Conservation (phyloP, 2,113 vertebrate genomes). For the Choloepus hoffmanni region DNA sequence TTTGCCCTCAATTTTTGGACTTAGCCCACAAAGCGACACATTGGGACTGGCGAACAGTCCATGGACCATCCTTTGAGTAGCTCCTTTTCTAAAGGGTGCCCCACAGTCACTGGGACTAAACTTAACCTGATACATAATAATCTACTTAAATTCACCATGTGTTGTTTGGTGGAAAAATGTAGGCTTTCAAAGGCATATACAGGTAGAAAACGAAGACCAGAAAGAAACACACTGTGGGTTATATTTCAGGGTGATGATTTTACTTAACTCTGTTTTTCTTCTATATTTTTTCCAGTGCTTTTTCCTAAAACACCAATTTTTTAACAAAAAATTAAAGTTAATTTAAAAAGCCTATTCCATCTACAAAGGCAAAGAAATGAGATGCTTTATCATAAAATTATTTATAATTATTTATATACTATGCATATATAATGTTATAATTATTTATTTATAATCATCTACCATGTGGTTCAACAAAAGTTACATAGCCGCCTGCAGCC, state of each 20-base stretch:
- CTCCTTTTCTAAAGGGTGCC: neutral
- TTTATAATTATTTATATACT: neutral
- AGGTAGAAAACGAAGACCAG: neutral
- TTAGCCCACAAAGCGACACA: fast-evolving
- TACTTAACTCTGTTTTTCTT: neutral
- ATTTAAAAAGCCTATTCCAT: slow-evolving; percentile 16
- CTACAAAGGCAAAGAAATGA: neutral
- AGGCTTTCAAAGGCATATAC: neutral
- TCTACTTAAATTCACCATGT: neutral
- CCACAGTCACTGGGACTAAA: neutral
- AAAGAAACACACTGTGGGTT: neutral
- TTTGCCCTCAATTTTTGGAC: neutral
- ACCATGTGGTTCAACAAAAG: neutral
- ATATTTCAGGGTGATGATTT: neutral
- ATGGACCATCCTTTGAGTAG: neutral
- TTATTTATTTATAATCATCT: neutral
- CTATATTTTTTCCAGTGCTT: neutral
- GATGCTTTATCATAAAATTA: neutral
- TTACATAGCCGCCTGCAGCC: neutral
- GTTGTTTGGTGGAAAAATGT: neutral
- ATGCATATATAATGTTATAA: neutral
- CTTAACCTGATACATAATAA: neutral
- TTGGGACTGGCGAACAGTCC: neutral
- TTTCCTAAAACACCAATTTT: neutral
- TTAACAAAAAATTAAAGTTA: neutral